Evolutionary conservation across 2,797 vertebrate genomes (phyloP).

Genomic region (Argentina silus): DNA sequence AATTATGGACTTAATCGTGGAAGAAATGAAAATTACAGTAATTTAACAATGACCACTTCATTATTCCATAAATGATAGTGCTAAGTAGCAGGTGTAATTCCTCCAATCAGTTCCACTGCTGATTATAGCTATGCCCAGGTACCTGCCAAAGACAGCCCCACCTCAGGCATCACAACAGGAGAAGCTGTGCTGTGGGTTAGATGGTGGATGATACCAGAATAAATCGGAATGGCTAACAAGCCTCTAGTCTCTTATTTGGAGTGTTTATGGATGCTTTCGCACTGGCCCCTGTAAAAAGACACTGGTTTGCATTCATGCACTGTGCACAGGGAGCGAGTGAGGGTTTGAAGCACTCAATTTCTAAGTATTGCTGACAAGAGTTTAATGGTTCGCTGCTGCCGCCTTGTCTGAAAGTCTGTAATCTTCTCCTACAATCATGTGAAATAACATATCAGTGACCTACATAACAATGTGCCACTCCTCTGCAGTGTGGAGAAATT

Average conservation of each 20-base stretch:
- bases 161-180: conserved; percentile 50
- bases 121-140: conserved; percentile 37
- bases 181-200: conserved; percentile 50
- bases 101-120: conserved; percentile 8
- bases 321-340: conserved; percentile 26
- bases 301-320: conserved; percentile 37
- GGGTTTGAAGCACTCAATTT: conserved; percentile 39
- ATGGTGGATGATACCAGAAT: conserved; percentile 33
- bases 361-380: conserved; percentile 29
- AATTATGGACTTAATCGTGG: conserved; percentile 40
- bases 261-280: conserved; percentile 28
- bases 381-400: conserved; percentile 42
- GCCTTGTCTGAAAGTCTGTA: conserved; percentile 5
- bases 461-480: conserved; percentile 29
- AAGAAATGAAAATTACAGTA: conserved; percentile 40
- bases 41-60: conserved; percentile 48
- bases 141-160: conserved; percentile 40
- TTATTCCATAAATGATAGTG: conserved; percentile 54
- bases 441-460: conserved; percentile 44
- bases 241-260: conserved; percentile 31
- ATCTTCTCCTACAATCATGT: conserved; percentile 30
- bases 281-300: conserved; percentile 21
- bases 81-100: conserved; percentile 53
- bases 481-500: conserved; percentile 3
- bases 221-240: conserved; percentile 42